Evolutionary conservation across 2,113 vertebrate species (phyloP).

Genomic region (Tonatia bakeri): DNA sequence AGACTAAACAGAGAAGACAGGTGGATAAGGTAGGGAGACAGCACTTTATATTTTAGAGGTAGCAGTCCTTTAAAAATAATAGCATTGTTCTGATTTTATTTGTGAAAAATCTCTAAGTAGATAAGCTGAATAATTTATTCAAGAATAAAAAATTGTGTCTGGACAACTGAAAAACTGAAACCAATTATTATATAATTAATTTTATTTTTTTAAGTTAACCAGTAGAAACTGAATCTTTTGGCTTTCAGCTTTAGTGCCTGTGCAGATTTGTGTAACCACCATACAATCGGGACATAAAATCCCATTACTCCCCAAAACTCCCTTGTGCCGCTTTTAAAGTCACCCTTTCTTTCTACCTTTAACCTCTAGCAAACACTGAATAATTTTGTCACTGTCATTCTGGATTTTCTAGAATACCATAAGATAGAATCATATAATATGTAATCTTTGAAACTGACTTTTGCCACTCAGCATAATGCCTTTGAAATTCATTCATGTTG

Average conservation of each 20-base stretch:
- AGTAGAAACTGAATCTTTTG: background rate
- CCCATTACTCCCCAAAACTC: fast-evolving
- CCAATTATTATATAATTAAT: background rate
- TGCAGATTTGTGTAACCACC: background rate
- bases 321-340: background rate
- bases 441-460: background rate
- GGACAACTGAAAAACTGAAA: background rate
- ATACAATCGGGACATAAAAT: background rate
- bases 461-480: background rate
- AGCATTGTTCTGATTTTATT: background rate
- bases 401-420: background rate
- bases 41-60: background rate
- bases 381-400: background rate
- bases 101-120: background rate
- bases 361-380: background rate
- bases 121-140: background rate
- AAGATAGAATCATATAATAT: background rate
- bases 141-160: background rate
- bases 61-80: background rate
- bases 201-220: background rate
- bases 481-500: background rate
- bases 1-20: background rate
- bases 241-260: background rate
- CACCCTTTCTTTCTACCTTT: background rate
- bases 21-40: background rate